A percentile compares a stretch with the other conserved stretches of the same genome.
Evolutionary conservation across 53 echinoderm and acorn worm species (phyloP).

Genomic region (Arbacia lixula): DNA sequence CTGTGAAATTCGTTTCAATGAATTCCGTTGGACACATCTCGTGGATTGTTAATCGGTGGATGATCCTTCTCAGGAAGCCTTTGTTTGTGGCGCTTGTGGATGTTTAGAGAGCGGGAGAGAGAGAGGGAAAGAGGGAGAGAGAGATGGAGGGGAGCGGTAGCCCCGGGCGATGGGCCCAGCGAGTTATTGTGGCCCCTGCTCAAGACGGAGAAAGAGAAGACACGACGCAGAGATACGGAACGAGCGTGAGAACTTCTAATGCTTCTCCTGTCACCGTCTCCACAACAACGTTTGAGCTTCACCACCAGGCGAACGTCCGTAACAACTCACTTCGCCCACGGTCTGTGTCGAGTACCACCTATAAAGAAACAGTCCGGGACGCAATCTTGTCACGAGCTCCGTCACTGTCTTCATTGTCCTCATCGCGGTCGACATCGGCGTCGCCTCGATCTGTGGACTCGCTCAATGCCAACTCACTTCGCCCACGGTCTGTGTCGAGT

Average conservation of each 20-base stretch:
- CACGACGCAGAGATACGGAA: not conserved
- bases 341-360: not conserved
- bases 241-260: conserved; percentile 1
- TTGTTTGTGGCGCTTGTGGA: not conserved
- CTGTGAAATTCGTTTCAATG: not conserved
- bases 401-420: not conserved
- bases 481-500: not conserved
- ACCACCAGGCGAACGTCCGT: not conserved
- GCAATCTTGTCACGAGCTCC: not conserved
- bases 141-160: conserved; percentile 14
- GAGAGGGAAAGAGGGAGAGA: too few relatives aligned
- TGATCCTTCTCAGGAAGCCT: not conserved
- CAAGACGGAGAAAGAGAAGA: not conserved
- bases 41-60: conserved; percentile 19
- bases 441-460: not conserved
- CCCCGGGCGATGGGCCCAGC: conserved; percentile 36
- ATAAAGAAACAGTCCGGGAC: not conserved
- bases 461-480: not conserved
- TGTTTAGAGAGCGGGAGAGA: too few relatives aligned
- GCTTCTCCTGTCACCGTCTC: conserved; percentile 13
- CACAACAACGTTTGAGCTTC: conserved; percentile 6
- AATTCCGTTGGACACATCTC: conserved; percentile 8
- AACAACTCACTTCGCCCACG: not conserved
- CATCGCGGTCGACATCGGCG: not conserved
- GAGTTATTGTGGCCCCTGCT: not conserved